Evolutionary conservation across 1,140 invertebrate species (phyloP), one percentile per base, ranked within the genome.

Genomic region (Radopholus similis): DNA sequence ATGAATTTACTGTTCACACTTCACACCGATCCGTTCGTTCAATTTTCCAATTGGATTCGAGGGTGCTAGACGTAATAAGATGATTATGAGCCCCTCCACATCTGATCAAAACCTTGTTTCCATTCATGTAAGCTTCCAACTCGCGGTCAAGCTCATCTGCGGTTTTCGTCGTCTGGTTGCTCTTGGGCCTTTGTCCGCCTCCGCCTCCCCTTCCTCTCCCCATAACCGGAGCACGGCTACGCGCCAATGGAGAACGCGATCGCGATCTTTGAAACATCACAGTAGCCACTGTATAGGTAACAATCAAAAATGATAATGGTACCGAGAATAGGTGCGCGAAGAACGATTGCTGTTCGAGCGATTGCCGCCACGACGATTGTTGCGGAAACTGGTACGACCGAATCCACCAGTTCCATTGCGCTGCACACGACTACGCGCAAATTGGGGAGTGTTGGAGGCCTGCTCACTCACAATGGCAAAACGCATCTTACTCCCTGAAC

Each of bases 391-490:
- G 44, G 26, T 18, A 56, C 3, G 23, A 0, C 34, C 32, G 11
- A 2, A 15, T 38, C 57, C 57, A 56, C 57, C 57, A 21, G 23
- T 26, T 30, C 34, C 3, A 23, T 56, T 18, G 5, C 28, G 30
- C 15, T 23, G 57, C 13, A 23, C 35, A 62, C 60, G 42, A 64
- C 60, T 54, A 18, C 56, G 32, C 18, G 32, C 44, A 23, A 54
- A 63, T n/a, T 57, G 49, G 42, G 63, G n/a, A 44, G 63, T 21
- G 56, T 37, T 30, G 28, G 18, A 37, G 9, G 63, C 49, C 34
- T 64, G 49, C 21, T 64, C 63, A 23, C 57, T 63, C 13, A 64
- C 63, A 11, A 64, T 64, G 21, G 63, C 63, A 32, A 64, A 64
- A 30, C 63, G 63, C 21, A 64, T 64, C 38, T 15, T 21, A 6